These are phyloP conservation scores for Carcina quercana DNA, from an alignment of 2,888 invertebrate species.

Conservation along the genomic window DNA sequence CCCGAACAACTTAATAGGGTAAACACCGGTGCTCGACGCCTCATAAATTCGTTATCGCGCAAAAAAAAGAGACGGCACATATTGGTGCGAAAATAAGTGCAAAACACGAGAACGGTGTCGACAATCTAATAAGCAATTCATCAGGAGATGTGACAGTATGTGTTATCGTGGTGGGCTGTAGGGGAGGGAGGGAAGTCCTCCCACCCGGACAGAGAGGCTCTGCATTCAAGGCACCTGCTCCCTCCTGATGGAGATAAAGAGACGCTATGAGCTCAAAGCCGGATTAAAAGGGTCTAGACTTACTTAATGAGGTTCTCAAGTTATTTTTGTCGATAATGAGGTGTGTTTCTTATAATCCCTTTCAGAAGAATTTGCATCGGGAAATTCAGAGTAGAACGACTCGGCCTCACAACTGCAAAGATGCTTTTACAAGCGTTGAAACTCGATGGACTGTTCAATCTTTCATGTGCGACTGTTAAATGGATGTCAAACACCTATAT, in stretches of 20 bases:
- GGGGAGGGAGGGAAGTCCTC: conserved; percentile 15
- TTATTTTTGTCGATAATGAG: no score
- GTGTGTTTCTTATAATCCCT: no score
- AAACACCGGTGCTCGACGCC: conserved; percentile 28
- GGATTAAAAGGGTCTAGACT: conserved; percentile 52
- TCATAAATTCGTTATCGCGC: conserved; percentile 29
- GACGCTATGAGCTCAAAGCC: conserved; percentile 40
- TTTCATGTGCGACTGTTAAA: no score
- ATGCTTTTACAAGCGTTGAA: no score
- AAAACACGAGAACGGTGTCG: conserved; percentile 38
- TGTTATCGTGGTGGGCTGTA: conserved; percentile 38
- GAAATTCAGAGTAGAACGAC: no score
- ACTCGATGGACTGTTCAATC: no score
- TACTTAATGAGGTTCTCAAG: no score
- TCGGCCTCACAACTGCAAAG: no score
- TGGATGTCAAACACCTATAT: no score
- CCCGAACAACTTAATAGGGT: conserved; percentile 33
- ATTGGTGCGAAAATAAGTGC: conserved; percentile 45
- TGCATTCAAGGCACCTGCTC: conserved; percentile 50
- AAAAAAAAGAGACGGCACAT: conserved; percentile 32
- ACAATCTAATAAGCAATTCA: conserved; percentile 68
- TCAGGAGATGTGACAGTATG: conserved; percentile 60
- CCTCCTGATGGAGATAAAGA: conserved; percentile 48
- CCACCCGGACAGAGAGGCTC: conserved; percentile 12
- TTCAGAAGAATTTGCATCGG: no score